Evolutionary conservation across 2,113 vertebrate genomes (phyloP).

Genomic region (Microtus ochrogaster): DNA sequence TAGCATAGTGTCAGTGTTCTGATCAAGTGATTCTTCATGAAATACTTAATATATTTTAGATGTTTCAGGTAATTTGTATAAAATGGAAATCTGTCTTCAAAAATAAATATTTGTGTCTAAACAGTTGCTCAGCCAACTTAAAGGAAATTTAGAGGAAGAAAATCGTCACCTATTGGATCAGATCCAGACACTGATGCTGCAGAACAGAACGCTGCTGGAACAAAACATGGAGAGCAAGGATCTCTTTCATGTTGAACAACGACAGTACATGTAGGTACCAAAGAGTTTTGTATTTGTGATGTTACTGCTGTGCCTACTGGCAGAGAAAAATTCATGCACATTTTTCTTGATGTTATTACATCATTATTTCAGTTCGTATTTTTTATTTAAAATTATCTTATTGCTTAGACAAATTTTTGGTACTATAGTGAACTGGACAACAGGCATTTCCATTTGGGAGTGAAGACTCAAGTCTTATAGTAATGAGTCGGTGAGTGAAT

Average conservation of each 20-base stretch:
- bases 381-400: slow-evolving; percentile 25
- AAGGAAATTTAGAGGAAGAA: slow-evolving; percentile 99
- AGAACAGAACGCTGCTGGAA: slow-evolving; percentile 97
- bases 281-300: slow-evolving; percentile 53
- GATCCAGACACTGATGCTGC: slow-evolving; percentile 98
- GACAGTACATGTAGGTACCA: slow-evolving; percentile 96
- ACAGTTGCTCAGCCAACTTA: slow-evolving; percentile 97
- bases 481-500: background rate
- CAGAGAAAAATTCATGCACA: slow-evolving; percentile 30
- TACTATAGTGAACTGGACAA: background rate
- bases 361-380: background rate
- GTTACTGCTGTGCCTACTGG: background rate
- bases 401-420: background rate
- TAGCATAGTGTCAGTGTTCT: slow-evolving; percentile 22
- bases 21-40: slow-evolving; percentile 40
- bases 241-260: slow-evolving; percentile 98
- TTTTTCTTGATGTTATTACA: slow-evolving; percentile 23
- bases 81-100: slow-evolving; percentile 40
- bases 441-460: background rate
- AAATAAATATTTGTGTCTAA: slow-evolving; percentile 79
- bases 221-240: slow-evolving; percentile 99
- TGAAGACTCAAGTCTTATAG: background rate
- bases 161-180: slow-evolving; percentile 98
- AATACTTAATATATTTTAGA: slow-evolving; percentile 53
- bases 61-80: slow-evolving; percentile 55